phyloP scores from a whole-genome alignment of 1,140 invertebrate genomes.

The Telenomus remus region DNA sequence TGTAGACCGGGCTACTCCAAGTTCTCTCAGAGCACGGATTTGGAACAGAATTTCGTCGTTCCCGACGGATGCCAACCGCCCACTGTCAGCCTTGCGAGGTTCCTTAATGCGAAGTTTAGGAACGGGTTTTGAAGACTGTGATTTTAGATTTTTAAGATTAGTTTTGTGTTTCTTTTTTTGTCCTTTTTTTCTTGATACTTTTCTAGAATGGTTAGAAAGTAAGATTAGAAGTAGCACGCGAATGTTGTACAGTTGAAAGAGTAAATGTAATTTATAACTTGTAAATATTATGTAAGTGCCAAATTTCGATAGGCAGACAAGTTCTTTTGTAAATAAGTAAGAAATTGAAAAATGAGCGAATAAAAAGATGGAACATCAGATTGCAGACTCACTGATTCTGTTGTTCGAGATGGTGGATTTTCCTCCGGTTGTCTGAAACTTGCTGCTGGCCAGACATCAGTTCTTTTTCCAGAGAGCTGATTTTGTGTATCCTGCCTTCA shows the following conservation, averaged over 20 bases:
- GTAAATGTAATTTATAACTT: conserved; percentile 31
- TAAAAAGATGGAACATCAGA: not conserved
- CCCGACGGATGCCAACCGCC: conserved; percentile 72
- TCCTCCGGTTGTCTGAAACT: conserved; percentile 61
- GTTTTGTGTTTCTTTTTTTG: not conserved
- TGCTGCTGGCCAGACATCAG: conserved; percentile 73
- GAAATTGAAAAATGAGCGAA: conserved; percentile 28
- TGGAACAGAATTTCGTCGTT: conserved; percentile 63
- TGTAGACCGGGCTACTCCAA: conserved; percentile 82
- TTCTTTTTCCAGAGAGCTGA: conserved; percentile 77
- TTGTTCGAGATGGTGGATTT: conserved; percentile 67
- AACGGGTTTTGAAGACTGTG: conserved; percentile 51
- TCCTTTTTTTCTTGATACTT: too few species aligned
- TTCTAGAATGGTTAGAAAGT: too few species aligned
- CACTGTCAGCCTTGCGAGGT: conserved; percentile 72
- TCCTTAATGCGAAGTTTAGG: conserved; percentile 70
- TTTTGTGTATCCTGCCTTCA: conserved; percentile 78
- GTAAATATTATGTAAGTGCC: conserved; percentile 14
- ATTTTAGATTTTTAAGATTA: conserved; percentile 11
- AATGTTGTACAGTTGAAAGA: not conserved
- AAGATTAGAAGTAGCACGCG: too few species aligned
- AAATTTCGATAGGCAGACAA: too few species aligned
- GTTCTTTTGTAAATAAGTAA: conserved; percentile 27
- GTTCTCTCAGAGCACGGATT: conserved; percentile 57
- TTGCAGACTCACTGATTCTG: conserved; percentile 72